Conservation (phyloP, 2,113 vertebrate genomes). For the Hystrix cristata region DNA sequence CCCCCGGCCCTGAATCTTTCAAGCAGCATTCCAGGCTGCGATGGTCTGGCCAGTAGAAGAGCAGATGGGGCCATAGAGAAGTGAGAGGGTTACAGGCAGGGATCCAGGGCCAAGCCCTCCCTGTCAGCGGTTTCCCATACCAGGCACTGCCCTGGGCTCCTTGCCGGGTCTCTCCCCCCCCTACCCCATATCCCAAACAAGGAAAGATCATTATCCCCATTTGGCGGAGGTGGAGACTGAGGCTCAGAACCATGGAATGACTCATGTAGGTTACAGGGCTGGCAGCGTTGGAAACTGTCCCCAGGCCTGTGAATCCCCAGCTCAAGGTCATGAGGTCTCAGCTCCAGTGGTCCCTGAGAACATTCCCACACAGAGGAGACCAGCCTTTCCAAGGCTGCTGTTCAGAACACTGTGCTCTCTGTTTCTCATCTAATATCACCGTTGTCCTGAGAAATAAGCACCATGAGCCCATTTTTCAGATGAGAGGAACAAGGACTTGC, state of each 20-base stretch:
- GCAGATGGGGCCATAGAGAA: rapidly evolving
- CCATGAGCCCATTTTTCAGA: background rate
- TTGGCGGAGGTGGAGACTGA: background rate
- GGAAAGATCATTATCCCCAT: background rate
- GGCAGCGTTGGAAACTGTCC: background rate
- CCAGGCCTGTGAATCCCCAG: background rate
- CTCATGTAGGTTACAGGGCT: background rate
- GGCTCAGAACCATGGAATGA: background rate
- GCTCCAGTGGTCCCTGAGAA: background rate
- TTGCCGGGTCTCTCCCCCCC: no score
- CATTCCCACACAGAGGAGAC: rapidly evolving
- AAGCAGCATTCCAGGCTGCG: background rate
- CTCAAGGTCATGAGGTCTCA: no score
- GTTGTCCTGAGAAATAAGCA: background rate
- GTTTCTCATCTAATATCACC: background rate
- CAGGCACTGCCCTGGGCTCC: background rate
- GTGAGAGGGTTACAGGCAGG: no score
- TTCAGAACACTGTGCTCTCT: background rate
- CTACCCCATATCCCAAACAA: background rate
- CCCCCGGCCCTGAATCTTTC: background rate
- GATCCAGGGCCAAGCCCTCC: rapidly evolving
- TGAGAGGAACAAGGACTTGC: background rate
- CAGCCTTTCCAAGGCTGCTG: background rate
- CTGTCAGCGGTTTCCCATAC: rapidly evolving
- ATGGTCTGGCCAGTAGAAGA: background rate